Conservation (phyloP, 2,113 vertebrate genomes). For the Irena cyanogastra region DNA sequence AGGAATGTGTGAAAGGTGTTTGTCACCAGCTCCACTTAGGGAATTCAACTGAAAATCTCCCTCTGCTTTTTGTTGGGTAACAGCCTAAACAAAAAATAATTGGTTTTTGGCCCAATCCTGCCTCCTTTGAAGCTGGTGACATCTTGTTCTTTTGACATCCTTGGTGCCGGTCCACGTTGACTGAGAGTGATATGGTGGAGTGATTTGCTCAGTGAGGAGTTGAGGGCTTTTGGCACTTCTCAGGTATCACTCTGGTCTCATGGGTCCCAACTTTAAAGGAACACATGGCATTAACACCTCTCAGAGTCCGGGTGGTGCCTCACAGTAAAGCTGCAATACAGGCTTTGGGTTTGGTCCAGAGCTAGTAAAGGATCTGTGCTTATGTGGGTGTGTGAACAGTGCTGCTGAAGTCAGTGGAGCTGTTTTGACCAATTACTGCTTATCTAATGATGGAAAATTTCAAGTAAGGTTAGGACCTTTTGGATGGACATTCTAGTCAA, state of each 20-base stretch:
- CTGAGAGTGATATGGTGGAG: neutral
- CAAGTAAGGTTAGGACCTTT: neutral
- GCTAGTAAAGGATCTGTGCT: neutral
- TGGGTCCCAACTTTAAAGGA: neutral
- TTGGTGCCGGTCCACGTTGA: neutral
- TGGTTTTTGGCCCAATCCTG: neutral
- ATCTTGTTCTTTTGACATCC: neutral
- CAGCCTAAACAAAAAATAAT: neutral
- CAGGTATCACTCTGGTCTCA: neutral
- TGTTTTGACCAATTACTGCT: neutral
- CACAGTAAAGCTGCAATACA: neutral
- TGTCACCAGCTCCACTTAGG: neutral
- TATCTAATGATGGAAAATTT: neutral
- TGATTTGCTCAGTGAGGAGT: neutral
- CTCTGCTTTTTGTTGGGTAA: neutral
- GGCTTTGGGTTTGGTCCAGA: neutral
- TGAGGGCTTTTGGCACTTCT: neutral
- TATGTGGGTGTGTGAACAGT: neutral
- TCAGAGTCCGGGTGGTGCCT: neutral
- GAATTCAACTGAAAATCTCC: neutral
- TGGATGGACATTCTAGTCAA: neutral
- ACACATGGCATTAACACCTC: neutral
- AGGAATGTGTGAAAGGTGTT: constrained; percentile 28
- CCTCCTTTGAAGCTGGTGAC: neutral
- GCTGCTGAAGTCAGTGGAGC: neutral